A percentile compares a stretch with the other conserved stretches of the same genome.
Evolutionary conservation across 2,888 invertebrate species (phyloP).

Genomic region (Orchestes rusci): DNA sequence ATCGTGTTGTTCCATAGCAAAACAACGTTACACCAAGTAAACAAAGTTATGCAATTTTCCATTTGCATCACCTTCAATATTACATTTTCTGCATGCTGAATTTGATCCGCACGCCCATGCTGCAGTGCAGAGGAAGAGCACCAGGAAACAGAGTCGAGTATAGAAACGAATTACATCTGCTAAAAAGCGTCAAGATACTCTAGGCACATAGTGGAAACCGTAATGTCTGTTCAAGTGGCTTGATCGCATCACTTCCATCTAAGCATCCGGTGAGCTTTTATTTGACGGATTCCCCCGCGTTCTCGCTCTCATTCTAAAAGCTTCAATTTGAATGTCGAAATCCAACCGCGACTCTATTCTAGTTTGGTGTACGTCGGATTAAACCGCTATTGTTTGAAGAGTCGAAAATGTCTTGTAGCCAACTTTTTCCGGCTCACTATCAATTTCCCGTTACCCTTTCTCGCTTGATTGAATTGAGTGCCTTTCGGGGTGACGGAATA

Average conservation of each 20-base stretch:
- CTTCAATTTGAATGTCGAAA: constrained; percentile 28
- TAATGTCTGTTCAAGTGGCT: constrained; percentile 26
- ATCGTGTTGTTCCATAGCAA: too few relatives aligned
- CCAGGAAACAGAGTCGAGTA: constrained; percentile 13
- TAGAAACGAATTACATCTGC: constrained; percentile 17
- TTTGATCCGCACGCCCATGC: too few relatives aligned
- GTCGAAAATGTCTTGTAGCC: not conserved
- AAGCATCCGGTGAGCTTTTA: constrained; percentile 20
- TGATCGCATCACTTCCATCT: constrained; percentile 26
- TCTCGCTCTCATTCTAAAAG: constrained; percentile 24
- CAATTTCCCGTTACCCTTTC: not conserved
- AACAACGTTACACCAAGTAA: too few relatives aligned
- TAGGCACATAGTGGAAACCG: constrained; percentile 17
- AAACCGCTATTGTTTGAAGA: too few relatives aligned
- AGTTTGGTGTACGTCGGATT: not conserved
- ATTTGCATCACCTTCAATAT: too few relatives aligned
- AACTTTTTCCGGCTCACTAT: not conserved
- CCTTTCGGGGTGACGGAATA: too few relatives aligned
- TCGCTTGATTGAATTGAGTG: constrained; percentile 4
- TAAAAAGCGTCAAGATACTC: constrained; percentile 22
- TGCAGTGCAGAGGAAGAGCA: too few relatives aligned
- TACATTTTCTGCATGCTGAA: too few relatives aligned
- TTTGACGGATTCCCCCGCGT: constrained; percentile 18
- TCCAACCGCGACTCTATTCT: constrained; percentile 1
- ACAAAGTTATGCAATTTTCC: too few relatives aligned